These are phyloP conservation scores for Mungos mungo DNA, from an alignment of 2,113 vertebrate species.

Conservation along the genomic window DNA sequence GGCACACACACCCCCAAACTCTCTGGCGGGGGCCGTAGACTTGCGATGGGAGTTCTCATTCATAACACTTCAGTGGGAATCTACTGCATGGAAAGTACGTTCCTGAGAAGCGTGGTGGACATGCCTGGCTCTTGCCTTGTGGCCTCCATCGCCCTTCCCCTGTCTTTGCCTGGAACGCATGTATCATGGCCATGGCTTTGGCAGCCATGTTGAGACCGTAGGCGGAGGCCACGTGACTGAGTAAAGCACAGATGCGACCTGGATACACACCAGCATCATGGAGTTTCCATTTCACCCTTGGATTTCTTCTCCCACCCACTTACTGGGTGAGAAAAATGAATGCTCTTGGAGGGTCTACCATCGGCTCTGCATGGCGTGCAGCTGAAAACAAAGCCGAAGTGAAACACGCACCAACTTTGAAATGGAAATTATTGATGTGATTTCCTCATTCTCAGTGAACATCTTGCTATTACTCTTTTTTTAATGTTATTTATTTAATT, in stretches of 20 bases:
- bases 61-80: background rate
- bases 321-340: background rate
- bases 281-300: too few relatives aligned
- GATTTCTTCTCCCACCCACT: background rate
- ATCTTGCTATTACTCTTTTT: background rate
- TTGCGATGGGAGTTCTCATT: background rate
- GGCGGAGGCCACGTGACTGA: fast-evolving
- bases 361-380: background rate
- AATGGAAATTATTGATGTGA: background rate
- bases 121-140: background rate
- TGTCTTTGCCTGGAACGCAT: background rate
- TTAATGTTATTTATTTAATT: too few relatives aligned
- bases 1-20: too few relatives aligned
- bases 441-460: background rate
- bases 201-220: background rate
- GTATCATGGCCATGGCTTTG: fast-evolving
- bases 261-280: fast-evolving
- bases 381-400: background rate
- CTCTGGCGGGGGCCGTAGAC: background rate
- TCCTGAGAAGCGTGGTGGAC: background rate
- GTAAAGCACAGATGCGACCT: background rate
- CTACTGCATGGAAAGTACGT: background rate
- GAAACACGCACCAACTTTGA: background rate
- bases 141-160: background rate
- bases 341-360: too few relatives aligned